Evolutionary conservation across 2,113 vertebrate genomes (phyloP), one percentile per base, ranked within the genome.

Genomic region (Siniperca chuatsi): DNA sequence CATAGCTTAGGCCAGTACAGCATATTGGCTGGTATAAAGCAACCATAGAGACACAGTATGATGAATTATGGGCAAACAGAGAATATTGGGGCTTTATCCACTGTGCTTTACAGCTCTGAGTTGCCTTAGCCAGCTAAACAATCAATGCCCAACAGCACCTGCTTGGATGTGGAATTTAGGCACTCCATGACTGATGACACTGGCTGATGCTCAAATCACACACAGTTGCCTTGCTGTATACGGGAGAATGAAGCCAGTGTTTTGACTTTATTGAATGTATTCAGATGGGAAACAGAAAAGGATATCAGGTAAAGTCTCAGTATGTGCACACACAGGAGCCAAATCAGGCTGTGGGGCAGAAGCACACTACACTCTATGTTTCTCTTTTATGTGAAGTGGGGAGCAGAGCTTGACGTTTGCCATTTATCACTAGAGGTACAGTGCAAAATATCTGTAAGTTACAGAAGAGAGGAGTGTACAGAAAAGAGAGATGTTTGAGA

Each of bases 171-270:
- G 78, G 40, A 79, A 82, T 83, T 85, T 18, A 81, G 64, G 48
- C 82, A n/a, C 68, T 66, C 54, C 62, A 62, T 92, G 87, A 92
- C 82, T 84, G 84, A 92, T 92, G 89, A 85, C 64, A 79, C 72
- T 74, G 88, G 87, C 87, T 68, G 60, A 18, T 67, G 64, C n/a
- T 89, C 90, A 84, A 75, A 87, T 78, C 81, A 61, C 76, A 75
- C 75, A 75, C 62, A 11, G 57, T 78, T 82, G 8, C 42, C 64
- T 82, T 35, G 65, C 72, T 81, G 71, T 74, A 52, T 67, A 71
- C 11, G 40, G 54, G 23, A 83, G 23, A 86, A 35, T 18, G 60
- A 42, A 75, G 83, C 52, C 75, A 72, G 55, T 60, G 46, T 71
- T 57, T 69, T 25, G 44, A 75, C 37, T 83, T 66, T 73, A 75